Evolutionary conservation across 2,888 invertebrate species (phyloP), one percentile per base, ranked within the genome.

Genomic region (Cheilosia vernalis): DNA sequence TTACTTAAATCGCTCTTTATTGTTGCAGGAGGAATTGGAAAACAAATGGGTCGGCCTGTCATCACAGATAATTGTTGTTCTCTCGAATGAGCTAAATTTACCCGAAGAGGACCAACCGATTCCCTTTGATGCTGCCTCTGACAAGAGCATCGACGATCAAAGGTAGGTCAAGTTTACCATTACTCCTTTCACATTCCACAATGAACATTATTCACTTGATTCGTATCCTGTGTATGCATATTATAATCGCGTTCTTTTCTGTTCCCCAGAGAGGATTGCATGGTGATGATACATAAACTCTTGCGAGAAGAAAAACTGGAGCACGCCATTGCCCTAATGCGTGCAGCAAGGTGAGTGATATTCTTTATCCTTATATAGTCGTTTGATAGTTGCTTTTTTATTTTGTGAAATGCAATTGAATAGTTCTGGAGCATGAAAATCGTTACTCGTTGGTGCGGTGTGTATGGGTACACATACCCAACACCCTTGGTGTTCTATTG

Each of bases 111-210:
- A 93, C 51, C 93, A 95, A 88, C 94, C 95, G 1, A 93, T 95
- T 79, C 98, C 98, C 0, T 97, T 97, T 90, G 98, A 98, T 92
- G 97, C 97, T 15, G 95, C 97, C 1, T 95, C 96, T 4, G 97
- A 97, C 88, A 94, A 94, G 47, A 94, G 96, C 51, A 95, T 97
- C 80, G 97, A 98, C 89, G 96, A 97, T 89, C 98, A 98, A 93
- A 97, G 96, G 97, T 97, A 93, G 91, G 93, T 92, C 40, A 74
- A 60, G 55, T 44, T 40, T 40, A 19, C 56, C 56, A 61, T 76
- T 72, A 44, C 64, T 70, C 49, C 30, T 87, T 10, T 0, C 33
- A 3, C 33, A 13, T 37, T 37, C 4, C 4, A 13, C 37, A 13
- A 13, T 4, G 37, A 13, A 89, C 67, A 55, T 73, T 77, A 63